Base-by-base conservation (phyloP, 2,797 vertebrate species). In the Pyrrhura leucotis region DNA sequence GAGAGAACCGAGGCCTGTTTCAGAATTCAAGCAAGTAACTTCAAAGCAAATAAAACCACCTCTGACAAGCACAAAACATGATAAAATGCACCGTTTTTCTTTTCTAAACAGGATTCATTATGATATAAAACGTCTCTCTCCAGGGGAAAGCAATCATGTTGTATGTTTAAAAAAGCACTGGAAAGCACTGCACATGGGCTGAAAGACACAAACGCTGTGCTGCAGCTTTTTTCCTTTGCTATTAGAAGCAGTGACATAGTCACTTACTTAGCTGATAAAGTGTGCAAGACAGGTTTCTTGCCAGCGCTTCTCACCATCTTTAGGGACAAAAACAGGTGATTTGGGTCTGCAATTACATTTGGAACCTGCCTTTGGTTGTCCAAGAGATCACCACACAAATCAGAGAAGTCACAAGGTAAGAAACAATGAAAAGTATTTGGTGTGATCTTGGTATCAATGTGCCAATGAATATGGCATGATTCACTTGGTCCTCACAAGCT, bases 61-160 rank as follows among this genome's bases (percentile, higher is more conserved):
- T 62, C 69, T 59, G 53, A 71, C 50, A 82, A 83, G 39, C 82
- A 47, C 62, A 66, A 81, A 90, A 78, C 54, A 83, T 39, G 39
- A 74, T 80, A 89, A 93, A 95, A 84, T 39, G 65, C 53, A 39
- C 33, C 23, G 59, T 56, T 73, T 83, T 58, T n/a, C 47, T 63
- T 68, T 53, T n/a, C 72, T 75, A 85, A 88, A 94, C 19, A 82
- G 22, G 56, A 45, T 22, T 76, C 53, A 77, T 47, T 87, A 90
- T 74, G 72, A 85, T 85, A 79, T 63, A 74, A 95, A 94, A 59
- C 15, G 7, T 65, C 45, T 78, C 54, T 48, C 67, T 85, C 29
- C 33, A 18, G 51, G 42, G n/a, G 11, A 85, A 92, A 66, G 73
- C 31, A 65, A 75, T 42, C 35, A 35, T 4, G 18, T 8, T 28